Conservation (phyloP, 2,888 invertebrate species). For the Leptopilina drosophilae region DNA sequence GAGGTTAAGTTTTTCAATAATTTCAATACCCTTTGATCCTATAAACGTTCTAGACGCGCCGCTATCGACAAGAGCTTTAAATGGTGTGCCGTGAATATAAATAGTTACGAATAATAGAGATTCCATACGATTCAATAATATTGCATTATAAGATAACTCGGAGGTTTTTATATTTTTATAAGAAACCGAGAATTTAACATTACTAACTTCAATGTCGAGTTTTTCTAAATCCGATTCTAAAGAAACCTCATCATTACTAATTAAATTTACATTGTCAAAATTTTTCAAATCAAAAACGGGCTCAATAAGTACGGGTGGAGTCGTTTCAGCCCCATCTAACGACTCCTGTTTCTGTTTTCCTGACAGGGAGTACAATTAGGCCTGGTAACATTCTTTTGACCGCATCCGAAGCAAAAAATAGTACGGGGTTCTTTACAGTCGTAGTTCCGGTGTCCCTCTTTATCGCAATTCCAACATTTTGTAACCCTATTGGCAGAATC, state of each 20-base stretch:
- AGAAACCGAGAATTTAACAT: background rate
- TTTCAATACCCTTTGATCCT: background rate
- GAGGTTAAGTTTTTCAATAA: background rate
- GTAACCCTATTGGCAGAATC: background rate
- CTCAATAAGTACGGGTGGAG: background rate
- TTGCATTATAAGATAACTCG: background rate
- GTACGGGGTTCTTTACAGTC: background rate
- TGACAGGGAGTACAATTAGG: background rate
- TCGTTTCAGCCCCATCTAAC: background rate
- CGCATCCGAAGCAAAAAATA: background rate
- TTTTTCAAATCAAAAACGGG: too few species aligned
- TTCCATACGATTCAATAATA: background rate
- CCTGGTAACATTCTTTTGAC: too few species aligned
- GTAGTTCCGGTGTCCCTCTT: background rate
- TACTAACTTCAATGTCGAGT: background rate
- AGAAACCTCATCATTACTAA: too few species aligned
- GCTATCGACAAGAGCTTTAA: background rate
- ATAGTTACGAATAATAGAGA: background rate
- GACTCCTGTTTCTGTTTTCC: background rate
- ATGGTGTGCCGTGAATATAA: background rate
- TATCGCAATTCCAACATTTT: background rate
- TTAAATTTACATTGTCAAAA: too few species aligned
- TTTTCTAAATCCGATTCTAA: too few species aligned
- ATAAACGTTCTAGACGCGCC: background rate
- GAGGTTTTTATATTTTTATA: background rate